Percentiles rank a stretch among this genome's conserved stretches.
phyloP scores from a whole-genome alignment of 2,888 invertebrate genomes.

The Iphiclides podalirius region DNA sequence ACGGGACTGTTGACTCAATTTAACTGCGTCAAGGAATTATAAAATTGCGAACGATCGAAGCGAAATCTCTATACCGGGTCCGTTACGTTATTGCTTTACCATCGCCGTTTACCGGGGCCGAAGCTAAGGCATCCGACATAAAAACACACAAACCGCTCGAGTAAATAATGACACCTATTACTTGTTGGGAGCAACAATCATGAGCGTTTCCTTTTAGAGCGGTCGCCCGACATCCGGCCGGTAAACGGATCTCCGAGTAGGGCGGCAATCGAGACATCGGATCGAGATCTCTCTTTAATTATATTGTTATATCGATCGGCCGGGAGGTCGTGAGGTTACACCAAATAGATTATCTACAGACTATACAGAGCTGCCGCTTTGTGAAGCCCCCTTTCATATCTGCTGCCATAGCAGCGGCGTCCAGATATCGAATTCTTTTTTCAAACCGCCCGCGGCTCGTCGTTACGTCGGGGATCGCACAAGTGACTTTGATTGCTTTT shows the following conservation, averaged over 20 bases:
- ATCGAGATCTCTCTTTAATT: conserved; percentile 74
- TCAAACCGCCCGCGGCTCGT: conserved; percentile 38
- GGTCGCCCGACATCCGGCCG: conserved; percentile 66
- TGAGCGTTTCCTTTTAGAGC: conserved; percentile 63
- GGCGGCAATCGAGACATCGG: conserved; percentile 30
- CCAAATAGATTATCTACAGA: conserved; percentile 77
- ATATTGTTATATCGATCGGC: conserved; percentile 71
- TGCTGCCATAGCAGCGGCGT: too few relatives aligned
- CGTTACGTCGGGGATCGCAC: conserved; percentile 43
- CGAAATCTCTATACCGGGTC: conserved; percentile 9
- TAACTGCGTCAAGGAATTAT: background rate
- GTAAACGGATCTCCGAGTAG: conserved; percentile 43
- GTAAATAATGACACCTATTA: conserved; percentile 67
- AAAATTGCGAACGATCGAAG: background rate
- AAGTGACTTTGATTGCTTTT: conserved; percentile 66
- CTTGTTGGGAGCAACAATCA: conserved; percentile 59
- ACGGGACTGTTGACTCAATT: background rate
- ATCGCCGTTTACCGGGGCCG: conserved; percentile 17
- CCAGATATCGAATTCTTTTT: conserved; percentile 58
- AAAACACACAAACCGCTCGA: conserved; percentile 35
- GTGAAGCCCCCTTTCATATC: conserved; percentile 58
- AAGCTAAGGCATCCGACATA: conserved; percentile 28
- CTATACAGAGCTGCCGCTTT: conserved; percentile 62
- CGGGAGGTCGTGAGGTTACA: conserved; percentile 76
- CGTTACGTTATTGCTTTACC: conserved; percentile 17